These are phyloP conservation scores for Ambastaia sidthimunki DNA, from an alignment of 2,797 vertebrate genomes.

Conservation along the genomic window DNA sequence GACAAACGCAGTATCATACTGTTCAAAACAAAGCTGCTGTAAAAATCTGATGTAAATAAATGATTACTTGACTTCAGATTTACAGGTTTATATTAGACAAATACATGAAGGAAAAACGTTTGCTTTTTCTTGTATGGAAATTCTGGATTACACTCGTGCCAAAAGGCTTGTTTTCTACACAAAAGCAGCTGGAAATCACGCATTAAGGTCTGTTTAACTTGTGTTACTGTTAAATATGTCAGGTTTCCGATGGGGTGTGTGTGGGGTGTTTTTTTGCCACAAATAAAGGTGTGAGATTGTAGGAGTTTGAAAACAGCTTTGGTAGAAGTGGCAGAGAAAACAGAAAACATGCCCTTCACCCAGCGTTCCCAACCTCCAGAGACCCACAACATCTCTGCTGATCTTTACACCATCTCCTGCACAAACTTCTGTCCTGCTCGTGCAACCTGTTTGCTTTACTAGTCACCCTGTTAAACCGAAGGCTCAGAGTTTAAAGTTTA, in stretches of 20 bases:
- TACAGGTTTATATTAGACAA: background rate
- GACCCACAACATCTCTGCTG: conserved; percentile 18
- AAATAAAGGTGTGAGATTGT: conserved; percentile 49
- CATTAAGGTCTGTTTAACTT: conserved; percentile 39
- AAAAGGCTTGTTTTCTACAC: conserved; percentile 36
- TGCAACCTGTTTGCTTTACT: background rate
- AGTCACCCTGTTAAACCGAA: background rate
- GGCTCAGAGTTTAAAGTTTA: background rate
- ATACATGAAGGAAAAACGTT: background rate
- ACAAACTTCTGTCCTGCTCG: conserved; percentile 6
- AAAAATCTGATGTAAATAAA: no score
- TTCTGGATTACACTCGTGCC: background rate
- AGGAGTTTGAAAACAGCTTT: conserved; percentile 47
- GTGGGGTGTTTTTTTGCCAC: conserved; percentile 25
- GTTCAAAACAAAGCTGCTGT: no score
- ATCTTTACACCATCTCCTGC: conserved; percentile 9
- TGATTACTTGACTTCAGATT: no score
- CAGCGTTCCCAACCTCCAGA: conserved; percentile 29
- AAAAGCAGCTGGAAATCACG: conserved; percentile 34
- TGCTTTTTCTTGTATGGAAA: conserved; percentile 3
- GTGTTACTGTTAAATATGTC: conserved; percentile 39
- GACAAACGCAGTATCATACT: no score
- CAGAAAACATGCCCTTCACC: conserved; percentile 41
- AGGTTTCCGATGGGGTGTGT: conserved; percentile 10
- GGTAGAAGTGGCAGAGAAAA: conserved; percentile 26